phyloP scores from a whole-genome alignment of 2,113 vertebrate genomes.

The Rynchops niger region DNA sequence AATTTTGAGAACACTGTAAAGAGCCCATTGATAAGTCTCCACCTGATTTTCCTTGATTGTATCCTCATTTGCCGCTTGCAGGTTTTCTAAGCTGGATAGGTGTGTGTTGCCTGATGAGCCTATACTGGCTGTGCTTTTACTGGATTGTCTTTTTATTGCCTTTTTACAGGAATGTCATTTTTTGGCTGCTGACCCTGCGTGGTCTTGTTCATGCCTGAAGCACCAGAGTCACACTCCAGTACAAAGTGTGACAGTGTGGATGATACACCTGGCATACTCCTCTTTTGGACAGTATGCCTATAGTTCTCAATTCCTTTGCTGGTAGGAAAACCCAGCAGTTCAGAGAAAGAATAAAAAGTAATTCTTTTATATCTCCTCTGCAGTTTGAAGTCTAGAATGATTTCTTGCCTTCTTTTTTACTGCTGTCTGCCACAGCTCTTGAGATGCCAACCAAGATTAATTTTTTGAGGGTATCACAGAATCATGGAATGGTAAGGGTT shows the following conservation, averaged over 20 bases:
- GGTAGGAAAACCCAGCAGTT: not conserved
- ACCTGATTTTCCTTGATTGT: not conserved
- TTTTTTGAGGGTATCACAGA: not conserved
- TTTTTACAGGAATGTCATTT: not conserved
- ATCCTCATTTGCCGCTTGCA: not conserved
- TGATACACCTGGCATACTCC: accelerated
- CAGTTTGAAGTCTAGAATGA: not conserved
- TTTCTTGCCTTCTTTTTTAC: not conserved
- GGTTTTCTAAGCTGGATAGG: not conserved
- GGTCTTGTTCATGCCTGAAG: not conserved
- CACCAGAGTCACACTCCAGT: accelerated
- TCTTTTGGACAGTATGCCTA: not conserved
- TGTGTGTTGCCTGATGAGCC: not conserved
- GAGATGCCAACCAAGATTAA: not conserved
- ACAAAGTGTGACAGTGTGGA: accelerated
- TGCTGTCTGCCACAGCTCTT: not conserved
- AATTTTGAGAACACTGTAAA: not conserved
- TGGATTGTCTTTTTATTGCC: not conserved
- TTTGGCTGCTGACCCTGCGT: not conserved
- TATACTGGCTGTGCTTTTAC: not conserved
- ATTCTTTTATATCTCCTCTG: not conserved
- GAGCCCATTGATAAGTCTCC: not conserved
- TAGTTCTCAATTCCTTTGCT: not conserved
- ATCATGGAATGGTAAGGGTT: too few relatives aligned
- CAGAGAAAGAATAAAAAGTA: not conserved